Conservation (phyloP, 1,140 invertebrate genomes). For the Triops cancriformis region DNA sequence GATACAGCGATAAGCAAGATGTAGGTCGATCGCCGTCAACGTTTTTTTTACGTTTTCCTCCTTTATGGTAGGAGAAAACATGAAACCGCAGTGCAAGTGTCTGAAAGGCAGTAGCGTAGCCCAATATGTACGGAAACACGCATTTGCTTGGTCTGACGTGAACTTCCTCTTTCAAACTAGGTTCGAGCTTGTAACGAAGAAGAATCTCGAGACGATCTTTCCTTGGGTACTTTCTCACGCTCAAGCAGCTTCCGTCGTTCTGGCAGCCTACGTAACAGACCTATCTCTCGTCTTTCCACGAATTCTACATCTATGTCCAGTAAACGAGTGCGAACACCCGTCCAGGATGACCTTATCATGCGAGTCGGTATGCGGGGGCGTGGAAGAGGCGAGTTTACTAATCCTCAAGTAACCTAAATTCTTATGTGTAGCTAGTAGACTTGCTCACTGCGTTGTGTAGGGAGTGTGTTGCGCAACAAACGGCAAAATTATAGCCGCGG, state of each 20-base stretch:
- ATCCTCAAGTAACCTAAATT: constrained; percentile 42
- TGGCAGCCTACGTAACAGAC: neutral
- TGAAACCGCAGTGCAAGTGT: no score
- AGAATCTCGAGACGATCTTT: neutral
- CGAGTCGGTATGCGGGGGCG: constrained; percentile 45
- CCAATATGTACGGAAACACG: no score
- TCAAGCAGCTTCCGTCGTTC: neutral
- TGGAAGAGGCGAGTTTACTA: constrained; percentile 49
- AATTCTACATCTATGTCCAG: neutral
- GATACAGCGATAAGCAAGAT: no score
- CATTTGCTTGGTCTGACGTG: no score
- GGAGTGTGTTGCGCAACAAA: constrained; percentile 41
- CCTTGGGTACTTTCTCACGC: neutral
- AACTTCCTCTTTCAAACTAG: neutral
- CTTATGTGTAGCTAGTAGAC: neutral
- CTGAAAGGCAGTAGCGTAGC: no score
- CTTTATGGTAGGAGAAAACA: no score
- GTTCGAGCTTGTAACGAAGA: constrained; percentile 9
- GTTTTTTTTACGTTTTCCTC: no score
- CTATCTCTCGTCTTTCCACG: neutral
- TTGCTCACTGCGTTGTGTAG: constrained; percentile 18
- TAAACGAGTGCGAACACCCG: constrained; percentile 29
- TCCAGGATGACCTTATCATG: constrained; percentile 45
- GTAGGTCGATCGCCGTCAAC: no score
- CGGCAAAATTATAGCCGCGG: constrained; percentile 46